Evolutionary conservation across 2,113 vertebrate species (phyloP), one percentile per base, ranked within the genome.

Genomic region (Anoura caudifer): DNA sequence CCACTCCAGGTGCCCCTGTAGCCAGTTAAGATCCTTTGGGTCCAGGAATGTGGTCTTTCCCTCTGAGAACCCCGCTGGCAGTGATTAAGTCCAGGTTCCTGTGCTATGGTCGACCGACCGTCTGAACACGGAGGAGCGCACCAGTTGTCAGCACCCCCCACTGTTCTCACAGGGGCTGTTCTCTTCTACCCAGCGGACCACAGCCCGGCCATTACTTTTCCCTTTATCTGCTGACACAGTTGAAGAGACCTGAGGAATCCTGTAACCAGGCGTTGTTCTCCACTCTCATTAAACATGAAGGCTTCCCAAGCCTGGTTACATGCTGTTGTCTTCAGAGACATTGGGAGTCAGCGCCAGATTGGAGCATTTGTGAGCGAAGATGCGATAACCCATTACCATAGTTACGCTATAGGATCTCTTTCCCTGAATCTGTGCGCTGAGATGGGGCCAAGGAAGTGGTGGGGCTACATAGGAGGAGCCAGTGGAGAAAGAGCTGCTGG

Each of bases 301-400:
- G 24, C 26, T 80, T 67, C 82, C 70, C n/a, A 16, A 45, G 31
- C 22, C 43, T 20, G 33, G 33, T 59, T 54, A 20, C n/a, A 7
- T 2, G 4, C 13, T 80, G 20, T n/a, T 80, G 80, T 20, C 36
- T 67, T 9, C 9, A 1, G 43, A 41, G 54, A 22, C 15, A 24
- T 50, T 28, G 52, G 93, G 36, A 9, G 13, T 65, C 22, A 76
- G 9, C 59, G 19, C 24, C 59, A 36, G 67, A 47, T 20, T 67
- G 38, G 45, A 90, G 36, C 72, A 72, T 54, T 22, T 8, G 2
- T 20, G 28, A 12, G 47, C 3, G 14, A 20, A 96, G 72, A 19
- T 70, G 92, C 6, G 1, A 0, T 52, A 12, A 16, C 10, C 61
- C 17, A 2, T 70, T 73, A 2, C 0, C 0, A 0, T 67, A 26